A percentile compares a stretch with the other conserved stretches of the same genome.
Conservation (phyloP, 2,888 invertebrate species). For the Stenolophus ochropezus region DNA sequence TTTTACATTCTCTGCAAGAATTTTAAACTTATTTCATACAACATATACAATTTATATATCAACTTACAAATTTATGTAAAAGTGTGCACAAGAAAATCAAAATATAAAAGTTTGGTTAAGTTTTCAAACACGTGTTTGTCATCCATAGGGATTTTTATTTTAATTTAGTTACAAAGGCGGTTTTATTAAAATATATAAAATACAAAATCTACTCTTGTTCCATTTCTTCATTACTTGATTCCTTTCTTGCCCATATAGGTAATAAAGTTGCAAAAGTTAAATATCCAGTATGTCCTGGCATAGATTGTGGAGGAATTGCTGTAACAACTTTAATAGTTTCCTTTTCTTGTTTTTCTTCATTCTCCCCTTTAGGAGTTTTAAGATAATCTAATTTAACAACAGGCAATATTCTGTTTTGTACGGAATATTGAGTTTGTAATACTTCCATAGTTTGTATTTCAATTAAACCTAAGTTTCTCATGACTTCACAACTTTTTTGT, state of each 20-base stretch:
- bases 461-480: slow-evolving; percentile 85
- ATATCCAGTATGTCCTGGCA: slow-evolving; percentile 97
- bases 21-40: too few relatives aligned
- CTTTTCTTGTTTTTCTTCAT: slow-evolving; percentile 68
- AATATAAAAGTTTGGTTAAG: slow-evolving; percentile 14
- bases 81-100: background rate
- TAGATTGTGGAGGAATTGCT: slow-evolving; percentile 81
- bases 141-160: background rate
- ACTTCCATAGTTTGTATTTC: slow-evolving; percentile 93
- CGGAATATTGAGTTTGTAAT: slow-evolving; percentile 85
- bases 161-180: background rate
- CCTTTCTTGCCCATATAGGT: slow-evolving; percentile 75
- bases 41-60: too few relatives aligned
- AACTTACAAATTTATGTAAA: slow-evolving; percentile 28
- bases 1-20: too few relatives aligned
- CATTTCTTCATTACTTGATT: slow-evolving; percentile 1
- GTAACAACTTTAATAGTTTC: slow-evolving; percentile 73
- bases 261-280: slow-evolving; percentile 94
- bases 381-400: slow-evolving; percentile 83
- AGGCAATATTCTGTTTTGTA: slow-evolving; percentile 80
- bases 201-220: slow-evolving; percentile 24
- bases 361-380: slow-evolving; percentile 71
- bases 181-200: background rate
- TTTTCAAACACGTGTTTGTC: background rate
- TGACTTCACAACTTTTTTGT: slow-evolving; percentile 86